A percentile compares a stretch with the other conserved stretches of the same genome.
These are phyloP conservation scores for Semnornis frantzii DNA, from an alignment of 2,113 vertebrate genomes.

Conservation along the genomic window DNA sequence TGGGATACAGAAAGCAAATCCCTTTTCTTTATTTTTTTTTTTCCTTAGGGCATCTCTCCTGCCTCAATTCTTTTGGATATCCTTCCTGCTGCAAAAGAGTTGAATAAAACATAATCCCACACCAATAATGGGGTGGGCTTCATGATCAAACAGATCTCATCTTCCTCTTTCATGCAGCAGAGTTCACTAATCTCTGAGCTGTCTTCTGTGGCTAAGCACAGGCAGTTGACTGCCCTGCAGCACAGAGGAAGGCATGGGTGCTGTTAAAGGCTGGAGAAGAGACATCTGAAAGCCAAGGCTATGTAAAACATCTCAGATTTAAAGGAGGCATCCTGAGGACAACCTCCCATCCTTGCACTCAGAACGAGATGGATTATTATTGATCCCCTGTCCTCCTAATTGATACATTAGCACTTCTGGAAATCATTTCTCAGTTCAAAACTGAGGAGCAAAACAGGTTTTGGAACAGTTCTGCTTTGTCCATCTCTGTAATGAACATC, in stretches of 20 bases:
- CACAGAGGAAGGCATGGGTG: background rate
- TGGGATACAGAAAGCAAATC: background rate
- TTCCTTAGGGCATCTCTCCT: background rate
- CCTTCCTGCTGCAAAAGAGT: background rate
- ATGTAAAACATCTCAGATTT: background rate
- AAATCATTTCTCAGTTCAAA: background rate
- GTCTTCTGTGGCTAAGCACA: background rate
- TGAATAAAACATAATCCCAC: background rate
- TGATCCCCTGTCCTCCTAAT: background rate
- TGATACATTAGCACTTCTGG: background rate
- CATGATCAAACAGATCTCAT: background rate
- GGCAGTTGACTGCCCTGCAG: background rate
- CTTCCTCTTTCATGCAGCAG: background rate
- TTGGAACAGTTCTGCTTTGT: background rate
- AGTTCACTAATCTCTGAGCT: background rate
- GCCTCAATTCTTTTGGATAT: background rate
- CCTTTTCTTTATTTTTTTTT: background rate
- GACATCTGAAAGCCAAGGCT: background rate
- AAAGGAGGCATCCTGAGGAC: background rate
- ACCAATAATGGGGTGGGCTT: background rate
- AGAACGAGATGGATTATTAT: background rate
- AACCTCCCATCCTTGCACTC: background rate
- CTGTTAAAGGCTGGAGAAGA: background rate
- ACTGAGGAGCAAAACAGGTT: background rate
- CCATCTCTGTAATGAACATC: background rate